Evolutionary conservation across 2,797 vertebrate species (phyloP).

Genomic region (Rhinatrema bivittatum): DNA sequence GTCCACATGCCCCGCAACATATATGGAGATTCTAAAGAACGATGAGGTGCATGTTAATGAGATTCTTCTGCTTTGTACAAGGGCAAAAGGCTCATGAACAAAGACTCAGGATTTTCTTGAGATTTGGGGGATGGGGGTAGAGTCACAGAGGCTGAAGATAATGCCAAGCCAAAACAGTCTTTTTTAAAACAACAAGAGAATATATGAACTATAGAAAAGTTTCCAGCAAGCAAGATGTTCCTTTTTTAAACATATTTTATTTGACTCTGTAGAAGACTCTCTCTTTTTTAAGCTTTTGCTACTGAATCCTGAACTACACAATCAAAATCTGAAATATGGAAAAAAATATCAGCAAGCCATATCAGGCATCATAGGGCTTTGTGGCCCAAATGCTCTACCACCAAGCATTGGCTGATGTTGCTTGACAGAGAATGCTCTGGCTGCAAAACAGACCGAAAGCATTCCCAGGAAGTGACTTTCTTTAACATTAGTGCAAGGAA

Average conservation of each 20-base stretch:
- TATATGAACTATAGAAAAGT: conserved; percentile 6
- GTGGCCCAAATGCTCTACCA: too few relatives aligned
- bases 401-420: too few relatives aligned
- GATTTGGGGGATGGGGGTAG: conserved; percentile 30
- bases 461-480: background rate
- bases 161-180: conserved; percentile 48
- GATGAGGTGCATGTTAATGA: conserved; percentile 58
- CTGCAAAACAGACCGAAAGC: too few relatives aligned
- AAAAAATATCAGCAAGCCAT: background rate
- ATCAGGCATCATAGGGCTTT: too few relatives aligned
- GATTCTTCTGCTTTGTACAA: conserved; percentile 1
- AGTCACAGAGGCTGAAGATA: conserved; percentile 32
- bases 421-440: too few relatives aligned
- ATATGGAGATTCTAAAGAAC: conserved; percentile 89
- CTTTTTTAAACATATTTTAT: conserved; percentile 38
- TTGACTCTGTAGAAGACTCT: conserved; percentile 40
- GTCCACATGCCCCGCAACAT: conserved; percentile 90
- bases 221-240: conserved; percentile 24
- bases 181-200: conserved; percentile 30
- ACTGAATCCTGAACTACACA: conserved; percentile 32
- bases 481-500: background rate
- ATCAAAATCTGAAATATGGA: conserved; percentile 22
- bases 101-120: conserved; percentile 32
- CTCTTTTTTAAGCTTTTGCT: conserved; percentile 56
- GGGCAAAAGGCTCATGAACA: conserved; percentile 26